Base-by-base conservation (phyloP, 2,113 vertebrate genomes). In the Anoplopoma fimbria region DNA sequence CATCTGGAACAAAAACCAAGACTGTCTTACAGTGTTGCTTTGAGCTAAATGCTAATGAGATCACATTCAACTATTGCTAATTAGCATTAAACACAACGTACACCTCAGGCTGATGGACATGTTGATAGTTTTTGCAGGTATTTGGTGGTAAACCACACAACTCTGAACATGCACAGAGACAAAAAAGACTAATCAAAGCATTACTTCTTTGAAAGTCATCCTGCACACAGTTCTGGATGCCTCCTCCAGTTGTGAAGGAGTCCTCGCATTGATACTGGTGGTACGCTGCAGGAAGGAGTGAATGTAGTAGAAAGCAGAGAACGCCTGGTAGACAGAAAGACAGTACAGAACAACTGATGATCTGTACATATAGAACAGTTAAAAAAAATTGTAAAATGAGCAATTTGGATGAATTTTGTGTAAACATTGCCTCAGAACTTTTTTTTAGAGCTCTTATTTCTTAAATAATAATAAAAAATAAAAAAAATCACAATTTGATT, bases 251-350 rank as follows among this genome's bases (percentile, higher is more conserved):
- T 97, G 94, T 0, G 38, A 55, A 0, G 95, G 94, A 2, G 95
- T 93, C 4, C 19, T 90, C 15, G 96, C 92, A 0, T 73, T 77
- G 85, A 93, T 95, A 7, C 90, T 87, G 71, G 96, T 96, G 69
- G 90, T 77, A 0, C 83, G 82, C 84, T 90, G 89, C 75, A 99
- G 95, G 94, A 98, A 98, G 55, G 95, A 88, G 85, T 98, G 86
- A 0, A 93, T 96, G 93, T 98, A 97, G 94, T 94, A 99, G 89
- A 99, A 99, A 0, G 97, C 97, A 79, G 98, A 97, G 90, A 99
- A 99, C 0, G 97, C 98, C 98, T 99, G 92, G 12, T 1, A 42
- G 38, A 79, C 31, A 83, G 23, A 71, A 12, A 58, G 6, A 45
- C 42, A 45, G 4, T 4, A 45, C 42, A 45, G 42, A 45, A 45